Base-by-base conservation (phyloP, 2,797 vertebrate genomes). In the Silurus aristotelis region DNA sequence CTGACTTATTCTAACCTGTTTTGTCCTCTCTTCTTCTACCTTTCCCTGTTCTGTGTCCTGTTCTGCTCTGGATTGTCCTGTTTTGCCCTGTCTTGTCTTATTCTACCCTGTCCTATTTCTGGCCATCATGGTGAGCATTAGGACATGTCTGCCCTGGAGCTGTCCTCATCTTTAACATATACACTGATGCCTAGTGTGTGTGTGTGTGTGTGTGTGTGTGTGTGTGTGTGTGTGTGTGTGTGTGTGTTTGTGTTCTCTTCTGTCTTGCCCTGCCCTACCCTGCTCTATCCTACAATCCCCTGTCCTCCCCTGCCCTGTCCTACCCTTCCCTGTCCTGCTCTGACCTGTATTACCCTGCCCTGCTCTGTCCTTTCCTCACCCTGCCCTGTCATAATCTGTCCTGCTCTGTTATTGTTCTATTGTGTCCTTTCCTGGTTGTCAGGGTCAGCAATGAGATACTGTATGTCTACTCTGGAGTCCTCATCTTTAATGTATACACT, bases 401-500 rank as follows among this genome's bases (percentile, higher is more conserved):
- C n/a, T 66, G n/a, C 13, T 17, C 15, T 38, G 38, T 48, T 52
- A 10, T 52, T 52, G 6, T 10, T 17, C 38, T 72, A 12, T 43
- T 19, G 4, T 48, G 70, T 72, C 8, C 15, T 46, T 5, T 79
- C 43, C 38, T 64, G 43, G 0, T 20, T 0, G 2, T 12, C 13
- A 3, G 67, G 48, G 17, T 56, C 64, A 68, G 25, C 48, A 68
- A 48, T 20, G n/a, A 25, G 67, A 82, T 75, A 14, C 48, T 52
- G 48, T 52, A 52, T 13, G 27, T 82, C 13, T 58, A 55, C 48
- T 38, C 72, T 56, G 64, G 61, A 84, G 70, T 60, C 58, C 73
- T 85, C 76, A 67, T 78, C 82, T 87, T 64, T 66, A 82, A 66
- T 85, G 71, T 87, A 80, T 80, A 81, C 58, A 71, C 55, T 55